These are phyloP conservation scores for Falcaria lacertinaria DNA, from an alignment of 2,888 invertebrate genomes.

Conservation along the genomic window DNA sequence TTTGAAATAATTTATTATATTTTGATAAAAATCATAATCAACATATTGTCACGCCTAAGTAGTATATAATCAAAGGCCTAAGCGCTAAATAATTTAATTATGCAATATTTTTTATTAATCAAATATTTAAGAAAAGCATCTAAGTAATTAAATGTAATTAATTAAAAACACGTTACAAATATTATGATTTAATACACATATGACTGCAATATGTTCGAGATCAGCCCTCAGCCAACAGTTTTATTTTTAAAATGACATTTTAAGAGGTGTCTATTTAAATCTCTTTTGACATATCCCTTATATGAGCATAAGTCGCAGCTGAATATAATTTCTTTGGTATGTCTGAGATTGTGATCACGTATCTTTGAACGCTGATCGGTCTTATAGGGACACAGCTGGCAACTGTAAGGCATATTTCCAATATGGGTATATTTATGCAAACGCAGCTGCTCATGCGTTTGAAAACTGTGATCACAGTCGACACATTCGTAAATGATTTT, in stretches of 20 bases:
- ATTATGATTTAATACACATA: too few species aligned
- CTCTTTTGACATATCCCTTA: background rate
- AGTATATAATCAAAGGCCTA: too few species aligned
- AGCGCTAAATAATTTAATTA: too few species aligned
- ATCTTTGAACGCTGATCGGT: background rate
- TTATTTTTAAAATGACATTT: background rate
- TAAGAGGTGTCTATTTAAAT: background rate
- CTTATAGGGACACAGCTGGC: background rate
- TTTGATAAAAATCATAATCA: too few species aligned
- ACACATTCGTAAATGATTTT: background rate
- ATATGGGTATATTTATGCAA: background rate
- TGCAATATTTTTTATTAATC: too few species aligned
- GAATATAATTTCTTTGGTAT: constrained; percentile 1
- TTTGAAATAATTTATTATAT: too few species aligned
- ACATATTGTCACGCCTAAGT: too few species aligned
- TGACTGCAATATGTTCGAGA: too few species aligned
- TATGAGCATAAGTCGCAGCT: constrained; percentile 1
- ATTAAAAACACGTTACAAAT: too few species aligned
- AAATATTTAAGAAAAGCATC: too few species aligned
- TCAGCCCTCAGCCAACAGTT: too few species aligned
- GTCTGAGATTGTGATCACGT: background rate
- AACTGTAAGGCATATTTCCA: background rate
- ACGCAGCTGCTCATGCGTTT: background rate
- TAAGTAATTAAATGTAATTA: too few species aligned
- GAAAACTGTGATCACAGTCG: background rate